Base-by-base conservation (phyloP, 2,113 vertebrate species). In the Varanus salvator region DNA sequence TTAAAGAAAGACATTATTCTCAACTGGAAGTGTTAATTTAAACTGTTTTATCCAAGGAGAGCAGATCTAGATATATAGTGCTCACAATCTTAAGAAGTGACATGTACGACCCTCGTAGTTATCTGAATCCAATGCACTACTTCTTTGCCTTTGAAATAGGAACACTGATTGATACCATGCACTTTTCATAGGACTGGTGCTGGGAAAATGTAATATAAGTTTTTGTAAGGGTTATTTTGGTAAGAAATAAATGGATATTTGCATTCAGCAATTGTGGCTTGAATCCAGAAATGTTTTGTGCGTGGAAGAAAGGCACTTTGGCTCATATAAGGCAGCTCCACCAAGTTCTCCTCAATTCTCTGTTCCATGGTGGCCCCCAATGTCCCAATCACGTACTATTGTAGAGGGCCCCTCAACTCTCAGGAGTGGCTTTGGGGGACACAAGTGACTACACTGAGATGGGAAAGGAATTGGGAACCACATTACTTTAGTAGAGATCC, bases 1-100 rank as follows among this genome's bases (percentile, higher is more conserved):
- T 92, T 93, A 93, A 90, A 89, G 90, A 90, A 80, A 80, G 78
- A 91, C 94, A 94, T 94, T 74, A 91, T 87, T 91, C 89, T 91
- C 80, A 92, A 92, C 84, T 93, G 86, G 78, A 93, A 93, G 94
- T 91, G 82, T 85, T 91, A 93, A 92, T 90, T 94, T 92, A 93
- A 93, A 91, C 78, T 71, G 27, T 14, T 90, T 48, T 87, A 93
- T 90, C 95, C 93, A 94, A 88, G 86, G 52, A 78, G 50, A 93
- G 92, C 89, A 93, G 91, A 94, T 94, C 92, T 91, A 92, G 91
- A 92, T 90, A 91, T 85, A 92, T 88, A 68, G 54, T 29, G 87
- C 93, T 85, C 93, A 88, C 87, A 93, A 91, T 86, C 31, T 90
- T 93, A 92, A 87, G 3, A 29, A 48, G 19, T 66, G 38, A 38